A percentile compares a stretch with the other conserved stretches of the same genome.
phyloP scores from a whole-genome alignment of 2,797 vertebrate genomes.

The Cygnus olor region DNA sequence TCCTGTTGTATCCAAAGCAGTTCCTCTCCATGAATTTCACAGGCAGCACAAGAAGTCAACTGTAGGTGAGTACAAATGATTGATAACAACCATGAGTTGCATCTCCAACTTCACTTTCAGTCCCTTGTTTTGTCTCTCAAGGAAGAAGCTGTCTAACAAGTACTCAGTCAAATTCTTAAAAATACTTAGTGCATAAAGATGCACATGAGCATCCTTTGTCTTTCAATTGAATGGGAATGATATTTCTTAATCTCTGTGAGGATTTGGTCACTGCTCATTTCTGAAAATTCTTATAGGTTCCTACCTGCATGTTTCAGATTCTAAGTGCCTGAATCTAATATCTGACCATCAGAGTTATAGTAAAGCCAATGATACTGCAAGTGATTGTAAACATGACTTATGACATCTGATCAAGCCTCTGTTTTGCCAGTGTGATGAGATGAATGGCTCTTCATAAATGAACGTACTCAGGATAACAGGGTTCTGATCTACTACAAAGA shows the following conservation, averaged over 20 bases:
- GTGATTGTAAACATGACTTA: not conserved
- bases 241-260: not conserved
- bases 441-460: not conserved
- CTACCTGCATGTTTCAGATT: not conserved
- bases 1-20: slow-evolving; percentile 65
- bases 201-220: not conserved
- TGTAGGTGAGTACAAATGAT: slow-evolving; percentile 51
- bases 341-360: not conserved
- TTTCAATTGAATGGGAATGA: not conserved
- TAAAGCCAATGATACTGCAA: not conserved
- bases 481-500: not conserved
- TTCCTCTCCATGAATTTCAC: slow-evolving; percentile 62
- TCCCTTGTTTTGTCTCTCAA: not conserved
- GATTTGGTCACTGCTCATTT: not conserved
- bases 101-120: not conserved
- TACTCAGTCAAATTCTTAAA: not conserved
- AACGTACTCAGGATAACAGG: not conserved
- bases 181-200: not conserved
- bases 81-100: not conserved
- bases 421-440: not conserved
- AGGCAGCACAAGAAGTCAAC: slow-evolving; percentile 27
- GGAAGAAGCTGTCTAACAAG: not conserved
- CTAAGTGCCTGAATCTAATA: not conserved
- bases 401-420: not conserved
- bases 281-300: not conserved